A percentile compares a stretch with the other conserved stretches of the same genome.
These are phyloP conservation scores for Lasiurus borealis DNA, from an alignment of 2,113 vertebrate species.

Conservation along the genomic window DNA sequence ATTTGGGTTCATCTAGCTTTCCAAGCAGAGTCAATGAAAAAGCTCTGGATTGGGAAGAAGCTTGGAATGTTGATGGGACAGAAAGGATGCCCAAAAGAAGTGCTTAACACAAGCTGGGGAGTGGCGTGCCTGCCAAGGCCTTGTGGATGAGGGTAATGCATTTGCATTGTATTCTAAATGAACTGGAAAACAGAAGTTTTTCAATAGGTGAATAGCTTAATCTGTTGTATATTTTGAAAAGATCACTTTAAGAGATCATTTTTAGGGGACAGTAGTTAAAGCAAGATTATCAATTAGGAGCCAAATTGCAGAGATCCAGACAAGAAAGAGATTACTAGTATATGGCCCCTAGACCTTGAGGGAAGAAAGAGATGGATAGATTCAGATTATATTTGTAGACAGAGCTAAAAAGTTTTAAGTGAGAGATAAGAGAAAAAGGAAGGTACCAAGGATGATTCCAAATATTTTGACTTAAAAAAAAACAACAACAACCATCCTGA, in stretches of 20 bases:
- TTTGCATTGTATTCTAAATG: background rate
- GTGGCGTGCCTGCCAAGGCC: fast-evolving
- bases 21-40: background rate
- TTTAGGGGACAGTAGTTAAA: background rate
- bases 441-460: background rate
- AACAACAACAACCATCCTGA: background rate
- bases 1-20: background rate
- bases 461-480: background rate
- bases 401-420: background rate
- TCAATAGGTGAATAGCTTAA: background rate
- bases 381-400: background rate
- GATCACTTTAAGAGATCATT: background rate
- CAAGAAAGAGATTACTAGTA: background rate
- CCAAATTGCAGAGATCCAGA: background rate
- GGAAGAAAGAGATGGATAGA: background rate
- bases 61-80: background rate
- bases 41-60: background rate
- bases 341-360: background rate
- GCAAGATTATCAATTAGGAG: background rate
- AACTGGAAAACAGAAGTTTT: background rate
- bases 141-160: no score
- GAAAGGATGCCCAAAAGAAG: background rate
- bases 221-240: background rate
- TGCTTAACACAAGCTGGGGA: background rate
- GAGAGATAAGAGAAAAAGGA: background rate